Conservation (phyloP, 2,797 vertebrate species). For the Diplodus puntazzo region DNA sequence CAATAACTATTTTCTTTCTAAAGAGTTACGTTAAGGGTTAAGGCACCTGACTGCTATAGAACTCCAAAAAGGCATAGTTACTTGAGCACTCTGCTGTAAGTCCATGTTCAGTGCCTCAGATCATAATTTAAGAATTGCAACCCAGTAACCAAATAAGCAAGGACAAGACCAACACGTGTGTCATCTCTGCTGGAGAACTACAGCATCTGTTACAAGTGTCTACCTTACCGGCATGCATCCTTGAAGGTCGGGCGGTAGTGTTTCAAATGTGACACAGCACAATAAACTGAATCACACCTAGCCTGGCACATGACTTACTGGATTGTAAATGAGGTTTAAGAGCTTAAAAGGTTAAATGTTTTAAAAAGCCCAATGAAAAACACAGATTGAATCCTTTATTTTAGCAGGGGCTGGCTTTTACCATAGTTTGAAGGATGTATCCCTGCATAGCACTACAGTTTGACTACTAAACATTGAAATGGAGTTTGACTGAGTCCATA, state of each 20-base stretch:
- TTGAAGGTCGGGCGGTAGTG: background rate
- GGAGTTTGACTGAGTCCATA: too few species aligned
- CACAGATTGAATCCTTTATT: background rate
- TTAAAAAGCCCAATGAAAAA: background rate
- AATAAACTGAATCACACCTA: conserved; percentile 17
- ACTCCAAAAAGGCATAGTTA: background rate
- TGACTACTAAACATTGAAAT: background rate
- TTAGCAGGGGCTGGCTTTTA: background rate
- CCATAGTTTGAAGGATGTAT: background rate
- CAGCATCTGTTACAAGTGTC: conserved; percentile 24
- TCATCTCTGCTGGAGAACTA: conserved; percentile 13
- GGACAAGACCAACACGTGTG: conserved; percentile 9
- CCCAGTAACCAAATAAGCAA: conserved; percentile 7
- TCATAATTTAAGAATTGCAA: conserved; percentile 1
- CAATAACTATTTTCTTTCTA: background rate
- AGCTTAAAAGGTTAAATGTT: background rate
- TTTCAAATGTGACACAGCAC: conserved; percentile 8
- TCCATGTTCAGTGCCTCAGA: background rate
- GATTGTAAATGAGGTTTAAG: conserved; percentile 1
- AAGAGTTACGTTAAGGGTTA: background rate
- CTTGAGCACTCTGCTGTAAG: background rate
- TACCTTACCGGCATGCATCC: conserved; percentile 1
- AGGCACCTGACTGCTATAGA: background rate
- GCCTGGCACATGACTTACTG: conserved; percentile 2
- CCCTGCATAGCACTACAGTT: background rate